phyloP scores from a whole-genome alignment of 1,140 invertebrate species.

The Meloidogyne hapla region DNA sequence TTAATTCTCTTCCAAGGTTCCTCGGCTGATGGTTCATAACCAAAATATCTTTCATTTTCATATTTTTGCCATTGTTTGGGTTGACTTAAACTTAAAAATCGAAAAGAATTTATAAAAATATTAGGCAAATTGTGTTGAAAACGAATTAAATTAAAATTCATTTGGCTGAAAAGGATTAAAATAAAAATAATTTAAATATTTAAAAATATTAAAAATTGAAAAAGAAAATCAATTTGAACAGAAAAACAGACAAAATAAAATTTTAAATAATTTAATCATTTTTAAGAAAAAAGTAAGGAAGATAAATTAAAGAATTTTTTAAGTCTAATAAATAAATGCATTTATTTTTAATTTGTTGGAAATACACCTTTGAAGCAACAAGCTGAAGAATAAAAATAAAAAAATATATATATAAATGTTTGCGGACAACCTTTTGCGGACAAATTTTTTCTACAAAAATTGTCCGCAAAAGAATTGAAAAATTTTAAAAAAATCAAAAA shows the following conservation, averaged over 20 bases:
- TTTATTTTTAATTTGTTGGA: no score
- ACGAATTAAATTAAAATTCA: background rate
- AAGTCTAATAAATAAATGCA: no score
- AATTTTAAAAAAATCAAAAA: no score
- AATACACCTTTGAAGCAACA: no score
- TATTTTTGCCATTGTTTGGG: constrained; percentile 46
- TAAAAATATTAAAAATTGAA: constrained; percentile 1
- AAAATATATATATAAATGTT: no score
- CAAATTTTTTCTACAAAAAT: background rate
- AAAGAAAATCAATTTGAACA: no score
- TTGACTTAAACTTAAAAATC: constrained; percentile 24
- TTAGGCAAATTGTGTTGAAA: constrained; percentile 5
- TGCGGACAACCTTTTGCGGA: background rate
- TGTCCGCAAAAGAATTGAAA: no score
- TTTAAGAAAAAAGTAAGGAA: no score
- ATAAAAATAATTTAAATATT: background rate
- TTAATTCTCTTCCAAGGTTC: constrained; percentile 55
- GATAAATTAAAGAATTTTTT: no score
- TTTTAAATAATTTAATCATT: no score
- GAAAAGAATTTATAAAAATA: constrained; percentile 14
- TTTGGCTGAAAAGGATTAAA: background rate
- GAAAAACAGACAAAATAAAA: no score
- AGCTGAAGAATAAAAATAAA: no score
- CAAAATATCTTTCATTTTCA: constrained; percentile 60
- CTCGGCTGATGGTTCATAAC: constrained; percentile 54